A percentile compares a stretch with the other conserved stretches of the same genome.
Conservation (phyloP, 2,113 vertebrate species). For the Tupaia chinensis region DNA sequence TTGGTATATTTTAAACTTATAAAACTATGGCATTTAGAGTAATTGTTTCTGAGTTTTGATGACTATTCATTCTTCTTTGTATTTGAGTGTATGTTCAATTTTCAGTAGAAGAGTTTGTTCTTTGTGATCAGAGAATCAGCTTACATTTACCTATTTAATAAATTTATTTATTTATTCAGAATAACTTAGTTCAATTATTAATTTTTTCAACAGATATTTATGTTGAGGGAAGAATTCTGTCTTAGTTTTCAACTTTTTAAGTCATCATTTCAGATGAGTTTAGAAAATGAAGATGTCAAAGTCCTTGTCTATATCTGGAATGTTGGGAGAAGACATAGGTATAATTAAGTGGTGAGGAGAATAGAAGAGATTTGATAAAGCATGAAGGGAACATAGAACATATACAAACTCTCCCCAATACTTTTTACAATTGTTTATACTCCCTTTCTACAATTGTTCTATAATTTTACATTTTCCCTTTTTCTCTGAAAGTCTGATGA, state of each 20-base stretch:
- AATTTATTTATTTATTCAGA: not conserved
- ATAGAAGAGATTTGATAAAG: not conserved
- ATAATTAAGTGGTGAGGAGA: not conserved
- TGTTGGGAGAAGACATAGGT: not conserved
- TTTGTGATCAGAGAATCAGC: not conserved
- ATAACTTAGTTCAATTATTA: not conserved
- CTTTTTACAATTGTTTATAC: not conserved
- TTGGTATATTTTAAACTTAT: conserved; percentile 55
- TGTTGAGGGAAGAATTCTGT: not conserved
- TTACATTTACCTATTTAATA: conserved; percentile 36
- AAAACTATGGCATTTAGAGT: conserved; percentile 55
- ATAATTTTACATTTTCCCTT: too few relatives aligned
- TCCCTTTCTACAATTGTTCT: too few relatives aligned
- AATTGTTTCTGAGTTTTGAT: conserved; percentile 29
- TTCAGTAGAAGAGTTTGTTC: not conserved
- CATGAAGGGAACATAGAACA: not conserved
- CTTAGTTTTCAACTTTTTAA: not conserved
- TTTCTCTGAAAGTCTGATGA: too few relatives aligned
- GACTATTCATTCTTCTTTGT: conserved; percentile 1
- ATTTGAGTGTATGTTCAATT: conserved; percentile 51
- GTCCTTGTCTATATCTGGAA: not conserved
- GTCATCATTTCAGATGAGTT: not conserved
- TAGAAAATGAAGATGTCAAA: not conserved
- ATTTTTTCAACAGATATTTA: conserved; percentile 47
- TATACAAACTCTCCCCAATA: not conserved